These are phyloP conservation scores for Enteromius paludinosus DNA, from an alignment of 2,797 vertebrate genomes.

Conservation along the genomic window DNA sequence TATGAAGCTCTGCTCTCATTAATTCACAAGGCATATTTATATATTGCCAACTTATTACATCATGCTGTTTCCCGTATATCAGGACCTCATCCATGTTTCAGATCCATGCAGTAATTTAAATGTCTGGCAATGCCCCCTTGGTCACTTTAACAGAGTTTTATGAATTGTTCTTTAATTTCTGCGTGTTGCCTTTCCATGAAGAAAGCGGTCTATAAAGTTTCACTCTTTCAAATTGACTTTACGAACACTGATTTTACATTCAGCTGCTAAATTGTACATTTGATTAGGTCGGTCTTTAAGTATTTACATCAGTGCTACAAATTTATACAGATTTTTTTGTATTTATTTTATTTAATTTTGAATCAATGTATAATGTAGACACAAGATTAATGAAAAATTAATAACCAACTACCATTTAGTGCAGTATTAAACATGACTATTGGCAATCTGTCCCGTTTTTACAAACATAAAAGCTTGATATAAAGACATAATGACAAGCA, in stretches of 20 bases:
- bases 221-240: conserved; percentile 2
- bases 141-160: neutral
- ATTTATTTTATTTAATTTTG: neutral
- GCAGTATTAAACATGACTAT: neutral
- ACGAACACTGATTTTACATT: conserved; percentile 31
- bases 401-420: neutral
- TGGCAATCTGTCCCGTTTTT: neutral
- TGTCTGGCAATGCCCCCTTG: neutral
- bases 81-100: neutral
- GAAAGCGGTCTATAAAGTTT: neutral
- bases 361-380: neutral
- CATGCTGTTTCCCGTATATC: neutral
- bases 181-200: neutral
- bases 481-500: conserved; percentile 8
- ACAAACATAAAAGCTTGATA: conserved; percentile 8
- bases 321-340: neutral
- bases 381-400: neutral
- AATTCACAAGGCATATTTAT: neutral
- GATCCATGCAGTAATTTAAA: neutral
- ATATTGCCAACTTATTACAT: neutral
- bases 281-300: neutral
- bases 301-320: neutral
- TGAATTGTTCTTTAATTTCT: neutral
- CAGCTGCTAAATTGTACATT: neutral
- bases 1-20: neutral